Evolutionary conservation across 2,797 vertebrate species (phyloP), one percentile per base, ranked within the genome.

Genomic region (Anniella stebbinsi): DNA sequence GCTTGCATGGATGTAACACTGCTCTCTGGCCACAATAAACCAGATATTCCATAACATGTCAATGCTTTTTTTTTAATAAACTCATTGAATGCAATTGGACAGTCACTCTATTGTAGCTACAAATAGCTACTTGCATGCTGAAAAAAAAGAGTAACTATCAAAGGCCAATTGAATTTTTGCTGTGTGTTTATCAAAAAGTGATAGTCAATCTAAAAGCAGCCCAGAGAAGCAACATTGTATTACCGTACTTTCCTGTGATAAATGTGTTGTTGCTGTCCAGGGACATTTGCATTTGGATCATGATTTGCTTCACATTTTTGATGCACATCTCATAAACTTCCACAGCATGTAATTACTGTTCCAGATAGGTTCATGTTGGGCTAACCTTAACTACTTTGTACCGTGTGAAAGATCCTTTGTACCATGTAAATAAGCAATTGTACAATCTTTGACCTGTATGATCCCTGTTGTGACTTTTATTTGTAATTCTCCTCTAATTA

Each of bases 1-100:
- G 6, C 77, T 33, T 80, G 18, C 57, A n/a, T 2, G 30, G 21
- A 30, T 17, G 78, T 78, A 84, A 23, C 15, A 48, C 41, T 60
- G 51, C 38, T 72, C 25, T 72, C n/a, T 70, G 54, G n/a, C 36
- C 30, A 41, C 18, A 88, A 88, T 88, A 88, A 81, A 66, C 23
- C 6, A 80, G n/a, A 70, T n/a, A 45, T 12, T 36, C 45, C 23
- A 77, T 57, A 60, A 25, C 30, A 18, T 25, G 17, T 60, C 25
- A 45, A 13, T 12, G 17, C n/a, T n/a, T n/a, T 38, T 41, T 41
- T 30, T 36, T 36, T 45, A 67, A 78, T 7, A 63, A 63, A 23
- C 12, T 51, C 33, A 0, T 45, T 83, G 13, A 69, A 70, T 81
- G 67, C 48, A 72, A 33, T 72, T 41, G 48, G 15, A 12, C 48